Conservation (phyloP, 1,140 invertebrate species). For the Formica selysi region DNA sequence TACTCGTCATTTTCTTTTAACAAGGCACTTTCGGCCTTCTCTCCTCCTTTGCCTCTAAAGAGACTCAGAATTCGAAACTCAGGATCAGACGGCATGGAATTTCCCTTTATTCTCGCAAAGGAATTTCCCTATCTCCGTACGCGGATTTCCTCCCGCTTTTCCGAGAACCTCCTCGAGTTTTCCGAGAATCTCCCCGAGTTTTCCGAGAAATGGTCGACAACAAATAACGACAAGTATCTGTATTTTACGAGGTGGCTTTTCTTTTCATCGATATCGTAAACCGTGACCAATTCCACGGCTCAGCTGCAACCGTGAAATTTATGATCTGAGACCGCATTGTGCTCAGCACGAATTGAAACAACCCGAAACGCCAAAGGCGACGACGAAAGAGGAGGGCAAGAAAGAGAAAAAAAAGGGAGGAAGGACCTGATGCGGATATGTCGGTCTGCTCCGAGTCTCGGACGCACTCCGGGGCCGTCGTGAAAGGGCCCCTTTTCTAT, state of each 20-base stretch:
- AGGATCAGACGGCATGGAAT: too few species aligned
- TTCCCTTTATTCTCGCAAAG: background rate
- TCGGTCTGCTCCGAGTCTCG: background rate
- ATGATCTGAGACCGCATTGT: slow-evolving; percentile 33
- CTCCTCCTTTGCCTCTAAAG: too few species aligned
- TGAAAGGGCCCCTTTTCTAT: slow-evolving; percentile 68
- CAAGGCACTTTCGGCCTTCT: background rate
- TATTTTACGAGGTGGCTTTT: background rate
- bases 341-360: background rate
- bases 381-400: slow-evolving; percentile 14
- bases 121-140: background rate
- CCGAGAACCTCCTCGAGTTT: background rate
- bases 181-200: background rate
- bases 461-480: background rate
- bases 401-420: background rate
- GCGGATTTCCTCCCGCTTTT: background rate
- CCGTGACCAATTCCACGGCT: background rate
- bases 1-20: slow-evolving; percentile 1
- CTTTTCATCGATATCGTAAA: background rate
- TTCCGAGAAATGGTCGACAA: background rate
- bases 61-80: background rate
- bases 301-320: slow-evolving; percentile 20
- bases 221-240: background rate
- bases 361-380: background rate
- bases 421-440: slow-evolving; percentile 33